phyloP scores from a whole-genome alignment of 30 jellyfish, hydroid and myxozoan species.

The Aurelia aurita complex sp. Pacific region DNA sequence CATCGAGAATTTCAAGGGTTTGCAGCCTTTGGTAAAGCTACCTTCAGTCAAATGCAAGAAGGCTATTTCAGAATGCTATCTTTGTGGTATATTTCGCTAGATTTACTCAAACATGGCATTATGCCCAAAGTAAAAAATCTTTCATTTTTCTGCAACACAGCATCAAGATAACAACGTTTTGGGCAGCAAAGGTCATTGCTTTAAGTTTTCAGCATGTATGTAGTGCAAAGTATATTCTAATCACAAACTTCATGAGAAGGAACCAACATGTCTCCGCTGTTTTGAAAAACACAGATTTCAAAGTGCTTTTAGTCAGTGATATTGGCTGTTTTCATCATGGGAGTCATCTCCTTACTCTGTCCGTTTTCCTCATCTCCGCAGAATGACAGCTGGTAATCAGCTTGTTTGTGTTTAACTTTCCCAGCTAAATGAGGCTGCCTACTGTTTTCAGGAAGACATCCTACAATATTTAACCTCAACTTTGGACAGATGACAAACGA shows the following conservation, averaged over 20 bases:
- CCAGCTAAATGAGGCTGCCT: slow-evolving; percentile 29
- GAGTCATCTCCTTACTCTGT: slow-evolving; percentile 41
- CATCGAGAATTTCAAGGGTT: too few relatives aligned
- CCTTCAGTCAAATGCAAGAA: too few relatives aligned
- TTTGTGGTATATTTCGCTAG: too few relatives aligned
- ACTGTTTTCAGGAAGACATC: slow-evolving; percentile 46
- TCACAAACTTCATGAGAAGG: too few relatives aligned
- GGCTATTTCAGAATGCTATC: too few relatives aligned
- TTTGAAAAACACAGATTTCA: background rate
- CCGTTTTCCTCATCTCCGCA: slow-evolving; percentile 19
- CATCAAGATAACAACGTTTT: background rate
- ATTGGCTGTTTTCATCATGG: slow-evolving; percentile 36
- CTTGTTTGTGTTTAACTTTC: slow-evolving; percentile 35
- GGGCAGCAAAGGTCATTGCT: too few relatives aligned
- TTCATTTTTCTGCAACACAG: background rate
- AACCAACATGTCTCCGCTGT: too few relatives aligned
- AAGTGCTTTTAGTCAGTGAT: slow-evolving; percentile 18
- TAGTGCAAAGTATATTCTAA: too few relatives aligned
- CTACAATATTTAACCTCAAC: slow-evolving; percentile 40
- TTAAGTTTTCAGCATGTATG: too few relatives aligned
- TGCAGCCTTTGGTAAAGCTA: too few relatives aligned
- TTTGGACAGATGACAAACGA: slow-evolving; percentile 37
- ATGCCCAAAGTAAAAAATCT: background rate
- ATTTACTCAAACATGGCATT: too few relatives aligned
- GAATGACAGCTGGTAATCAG: slow-evolving; percentile 47